Base-by-base conservation (phyloP, 2,113 vertebrate species). In the Protobothrops flavoviridis region DNA sequence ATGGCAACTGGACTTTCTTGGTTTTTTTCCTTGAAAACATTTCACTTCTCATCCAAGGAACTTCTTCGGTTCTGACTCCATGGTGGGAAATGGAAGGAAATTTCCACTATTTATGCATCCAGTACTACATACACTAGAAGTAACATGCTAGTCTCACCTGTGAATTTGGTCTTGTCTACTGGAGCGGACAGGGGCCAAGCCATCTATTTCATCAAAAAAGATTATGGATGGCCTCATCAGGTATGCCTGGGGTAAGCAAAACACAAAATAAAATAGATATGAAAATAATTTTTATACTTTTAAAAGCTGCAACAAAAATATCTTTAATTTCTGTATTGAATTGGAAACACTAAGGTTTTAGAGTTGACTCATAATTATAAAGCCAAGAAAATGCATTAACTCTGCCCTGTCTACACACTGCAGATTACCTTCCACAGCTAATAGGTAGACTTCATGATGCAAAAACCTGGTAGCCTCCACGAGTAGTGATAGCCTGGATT, bases 171-270 rank as follows among this genome's bases (percentile, higher is more conserved):
- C 99, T 97, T 99, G 99, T 96, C 99, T 98, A 96, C 99, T 99
- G 91, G 99, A 99, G 95, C 99, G 99, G 96, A 99, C 99, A 74
- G 99, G 99, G 97, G 99, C 99, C 98, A 99, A 98, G 56, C 99
- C 99, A 98, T 99, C 99, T 94, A 99, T 99, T 97, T 99, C 99
- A 97, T 99, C 99, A 97, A 99, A 99, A 98, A 99, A 99, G 94
- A 99, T 99, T 95, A 99, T 99, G 74, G 99, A 99, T 13, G 99
- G 99, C 97, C 99, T 99, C 99, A 99, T 99, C 97, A 99, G 98
- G 96, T 99, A 99, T 69, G 99, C 99, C 99, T 99, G 95, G 17
- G 17, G 57, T 81, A 86, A 39, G 17, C 5, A 81, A 9, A 24
- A 85, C 85, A 88, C 88, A 45, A 0, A 91, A 89, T 61, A 92